Base-by-base conservation (phyloP, 1,140 invertebrate species). In the Bemisia tabaci region DNA sequence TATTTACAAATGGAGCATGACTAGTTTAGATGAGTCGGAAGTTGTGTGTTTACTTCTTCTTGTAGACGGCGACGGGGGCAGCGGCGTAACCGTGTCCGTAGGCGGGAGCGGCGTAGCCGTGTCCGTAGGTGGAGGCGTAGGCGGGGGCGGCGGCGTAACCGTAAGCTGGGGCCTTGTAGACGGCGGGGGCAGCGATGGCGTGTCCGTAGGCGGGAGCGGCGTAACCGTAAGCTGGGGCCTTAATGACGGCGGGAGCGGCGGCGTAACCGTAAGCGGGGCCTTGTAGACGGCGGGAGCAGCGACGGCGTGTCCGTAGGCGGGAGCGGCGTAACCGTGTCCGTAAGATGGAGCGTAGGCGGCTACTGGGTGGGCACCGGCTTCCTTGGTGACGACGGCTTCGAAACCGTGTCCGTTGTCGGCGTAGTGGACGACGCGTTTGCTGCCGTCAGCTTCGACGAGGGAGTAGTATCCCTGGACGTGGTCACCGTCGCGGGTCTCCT, bases 401-500 rank as follows among this genome's bases (percentile, higher is more conserved):
- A 73, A 73, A 21, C 72, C 72, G 26, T 71, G 75, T 73, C 68
- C 73, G 65, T 85, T 83, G 5, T 83, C 77, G 65, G 71, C 71
- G 73, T 79, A 79, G 61, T 78, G 72, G 12, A 79, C 77, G 59
- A 81, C 82, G 26, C 81, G 76, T 71, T 83, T 83, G 1, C 80
- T 80, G n/a, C 84, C 82, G 1, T 84, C 79, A 5, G 83, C 79
- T 68, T 81, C 79, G 0, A 80, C 78, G 1, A 81, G 75, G 48
- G 65, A 67, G 62, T 72, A 72, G 26, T 59, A 22, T 65, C 74
- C 74, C 22, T 70, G 69, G 25, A 85, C 83, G 39, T 79, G 75
- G 68, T 83, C 80, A 62, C 82, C 83, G 72, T 83, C 80, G 62
- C 84, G 80, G 22, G 75, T 69, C 74, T 85, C 84, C 63, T 78